phyloP scores from a whole-genome alignment of 2,888 invertebrate genomes.

The Idaea aversata region DNA sequence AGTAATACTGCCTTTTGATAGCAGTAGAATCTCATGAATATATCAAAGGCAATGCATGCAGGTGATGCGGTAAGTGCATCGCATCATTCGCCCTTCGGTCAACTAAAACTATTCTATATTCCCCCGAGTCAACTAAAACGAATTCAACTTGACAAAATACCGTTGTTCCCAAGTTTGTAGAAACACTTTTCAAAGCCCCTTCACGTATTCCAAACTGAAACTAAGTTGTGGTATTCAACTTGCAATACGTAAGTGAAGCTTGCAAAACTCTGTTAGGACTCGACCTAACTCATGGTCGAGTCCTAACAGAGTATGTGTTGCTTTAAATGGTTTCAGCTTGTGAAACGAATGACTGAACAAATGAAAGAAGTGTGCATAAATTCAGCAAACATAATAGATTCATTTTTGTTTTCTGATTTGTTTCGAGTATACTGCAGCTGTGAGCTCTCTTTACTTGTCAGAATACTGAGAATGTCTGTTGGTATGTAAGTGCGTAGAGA shows the following conservation, averaged over 20 bases:
- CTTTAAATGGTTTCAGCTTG: constrained; percentile 1
- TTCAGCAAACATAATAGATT: background rate
- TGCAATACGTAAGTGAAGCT: constrained; percentile 4
- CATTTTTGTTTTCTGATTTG: background rate
- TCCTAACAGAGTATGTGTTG: too few species aligned
- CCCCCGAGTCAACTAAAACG: constrained; percentile 21
- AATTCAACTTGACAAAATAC: constrained; percentile 19
- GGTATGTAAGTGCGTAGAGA: constrained; percentile 10
- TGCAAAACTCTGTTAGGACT: constrained; percentile 1
- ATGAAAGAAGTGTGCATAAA: background rate
- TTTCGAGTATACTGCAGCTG: background rate
- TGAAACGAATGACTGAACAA: background rate
- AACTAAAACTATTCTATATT: constrained; percentile 27
- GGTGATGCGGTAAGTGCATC: constrained; percentile 41
- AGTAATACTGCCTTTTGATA: constrained; percentile 26
- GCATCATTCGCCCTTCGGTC: constrained; percentile 34
- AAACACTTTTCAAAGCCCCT: constrained; percentile 19
- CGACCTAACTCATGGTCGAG: background rate
- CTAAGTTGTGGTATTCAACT: constrained; percentile 23
- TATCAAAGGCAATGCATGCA: constrained; percentile 34
- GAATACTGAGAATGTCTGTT: background rate
- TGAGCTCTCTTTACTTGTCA: background rate
- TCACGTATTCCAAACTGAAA: constrained; percentile 21
- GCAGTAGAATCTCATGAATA: constrained; percentile 39
- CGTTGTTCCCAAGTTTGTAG: constrained; percentile 14